Base-by-base conservation (phyloP, 2,113 vertebrate genomes). In the Tachysurus fulvidraco region DNA sequence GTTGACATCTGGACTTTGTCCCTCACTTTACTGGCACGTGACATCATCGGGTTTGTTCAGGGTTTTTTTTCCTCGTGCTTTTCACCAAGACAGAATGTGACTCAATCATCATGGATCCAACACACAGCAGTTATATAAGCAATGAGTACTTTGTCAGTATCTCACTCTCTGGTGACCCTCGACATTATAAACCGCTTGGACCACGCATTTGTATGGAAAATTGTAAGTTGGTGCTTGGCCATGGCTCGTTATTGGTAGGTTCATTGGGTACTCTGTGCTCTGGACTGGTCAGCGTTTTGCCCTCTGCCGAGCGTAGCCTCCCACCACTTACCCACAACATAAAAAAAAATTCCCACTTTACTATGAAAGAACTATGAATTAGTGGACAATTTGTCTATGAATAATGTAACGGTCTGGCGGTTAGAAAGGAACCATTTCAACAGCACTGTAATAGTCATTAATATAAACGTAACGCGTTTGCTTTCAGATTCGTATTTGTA, bases 401-500 rank as follows among this genome's bases (percentile, higher is more conserved):
- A 16, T 81, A 16, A 64, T 67, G 60, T 80, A 77, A 77, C 36
- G 19, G 79, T 64, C 81, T 57, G 57, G 85, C 76, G 89, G 89
- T 87, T 81, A 85, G 55, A 76, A 69, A 64, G 85, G 87, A 64
- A 86, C 57, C 80, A 59, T 88, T 84, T 86, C 81, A 82, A 81
- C 81, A 78, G 83, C 81, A 86, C 89, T 89, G 89, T 84, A 87
- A 77, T 81, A 89, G 88, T 86, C 89, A 81, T 90, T 90, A 88
- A 81, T 83, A 85, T 83, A 36, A 85, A 80, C 73, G 16, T 21
- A 80, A 78, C 87, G 30, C 65, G 82, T 76, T 83, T 83, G 60
- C 83, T 74, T 81, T 85, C 69, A 74, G 77, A 87, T 85, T 89
- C 82, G 5, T 64, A 81, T 90, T 90, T 88, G 84, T 88, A 84